Evolutionary conservation across 2,888 invertebrate genomes (phyloP).

Genomic region (Phasia obesa): DNA sequence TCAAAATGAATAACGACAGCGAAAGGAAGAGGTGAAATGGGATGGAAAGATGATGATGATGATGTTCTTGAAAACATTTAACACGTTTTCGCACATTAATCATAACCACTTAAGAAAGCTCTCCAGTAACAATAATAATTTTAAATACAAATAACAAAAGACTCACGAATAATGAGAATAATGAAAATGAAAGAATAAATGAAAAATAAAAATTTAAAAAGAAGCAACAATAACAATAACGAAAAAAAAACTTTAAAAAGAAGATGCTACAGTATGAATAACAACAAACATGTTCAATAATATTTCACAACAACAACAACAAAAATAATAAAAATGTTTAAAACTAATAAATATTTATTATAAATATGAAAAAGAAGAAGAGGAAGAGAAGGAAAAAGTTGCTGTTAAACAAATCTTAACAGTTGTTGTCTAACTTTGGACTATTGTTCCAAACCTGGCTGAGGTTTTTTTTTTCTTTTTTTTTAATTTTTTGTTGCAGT

Average conservation of each 20-base stretch:
- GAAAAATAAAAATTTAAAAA: neutral
- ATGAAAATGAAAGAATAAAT: conserved; percentile 21
- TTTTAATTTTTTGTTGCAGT: conserved; percentile 41
- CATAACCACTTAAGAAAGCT: conserved; percentile 72
- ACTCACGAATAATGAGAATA: conserved; percentile 40
- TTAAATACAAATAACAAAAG: conserved; percentile 52
- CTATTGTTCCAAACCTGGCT: conserved; percentile 37
- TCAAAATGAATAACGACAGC: too few species aligned
- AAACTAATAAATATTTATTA: conserved; percentile 74
- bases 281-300: conserved; percentile 46
- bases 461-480: too few species aligned
- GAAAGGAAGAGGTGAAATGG: neutral
- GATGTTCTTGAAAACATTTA: conserved; percentile 63
- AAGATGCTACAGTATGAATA: conserved; percentile 61
- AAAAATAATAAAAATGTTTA: conserved; percentile 53
- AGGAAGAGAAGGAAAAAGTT: conserved; percentile 10
- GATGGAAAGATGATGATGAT: conserved; percentile 1
- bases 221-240: conserved; percentile 25
- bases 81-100: conserved; percentile 74
- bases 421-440: conserved; percentile 40
- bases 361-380: conserved; percentile 66
- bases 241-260: conserved; percentile 17
- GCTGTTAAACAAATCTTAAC: neutral
- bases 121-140: conserved; percentile 62
- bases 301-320: conserved; percentile 31